These are phyloP conservation scores for Rhizomys pruinosus DNA, from an alignment of 2,113 vertebrate genomes.

Conservation along the genomic window DNA sequence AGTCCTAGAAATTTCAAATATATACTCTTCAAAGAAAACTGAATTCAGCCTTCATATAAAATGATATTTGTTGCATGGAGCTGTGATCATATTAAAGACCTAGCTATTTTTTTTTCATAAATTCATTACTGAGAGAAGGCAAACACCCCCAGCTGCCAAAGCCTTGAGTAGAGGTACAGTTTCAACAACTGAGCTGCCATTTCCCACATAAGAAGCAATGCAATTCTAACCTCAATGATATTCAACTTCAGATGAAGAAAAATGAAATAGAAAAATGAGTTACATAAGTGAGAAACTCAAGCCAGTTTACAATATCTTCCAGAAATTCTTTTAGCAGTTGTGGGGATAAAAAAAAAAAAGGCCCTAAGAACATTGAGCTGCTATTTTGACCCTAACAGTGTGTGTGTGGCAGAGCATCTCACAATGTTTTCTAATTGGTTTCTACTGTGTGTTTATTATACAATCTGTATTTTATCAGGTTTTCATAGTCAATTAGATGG, in stretches of 20 bases:
- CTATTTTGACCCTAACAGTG: conserved; percentile 57
- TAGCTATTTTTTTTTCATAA: conserved; percentile 21
- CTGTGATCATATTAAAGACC: conserved; percentile 20
- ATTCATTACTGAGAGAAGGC: conserved; percentile 44
- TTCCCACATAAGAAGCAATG: conserved; percentile 66
- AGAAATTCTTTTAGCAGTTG: conserved; percentile 52
- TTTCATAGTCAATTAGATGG: conserved; percentile 59
- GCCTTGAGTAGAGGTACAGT: conserved; percentile 48
- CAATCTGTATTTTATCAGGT: conserved; percentile 64
- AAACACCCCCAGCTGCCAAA: conserved; percentile 36
- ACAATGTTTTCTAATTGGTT: conserved; percentile 54
- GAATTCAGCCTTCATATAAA: conserved; percentile 30
- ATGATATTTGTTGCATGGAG: neutral
- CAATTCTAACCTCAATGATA: conserved; percentile 64
- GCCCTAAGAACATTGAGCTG: conserved; percentile 41
- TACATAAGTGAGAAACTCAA: conserved; percentile 56
- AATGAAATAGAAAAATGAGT: conserved; percentile 60
- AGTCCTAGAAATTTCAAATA: conserved; percentile 26
- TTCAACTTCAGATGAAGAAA: conserved; percentile 59
- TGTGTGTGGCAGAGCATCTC: conserved; percentile 69
- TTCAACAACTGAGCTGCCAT: conserved; percentile 48
- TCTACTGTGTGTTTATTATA: conserved; percentile 61
- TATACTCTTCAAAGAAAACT: neutral
- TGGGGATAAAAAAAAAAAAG: neutral
- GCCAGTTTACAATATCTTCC: conserved; percentile 62